Evolutionary conservation across 2,888 invertebrate genomes (phyloP).

Genomic region (Peribatodes rhomboidaria): DNA sequence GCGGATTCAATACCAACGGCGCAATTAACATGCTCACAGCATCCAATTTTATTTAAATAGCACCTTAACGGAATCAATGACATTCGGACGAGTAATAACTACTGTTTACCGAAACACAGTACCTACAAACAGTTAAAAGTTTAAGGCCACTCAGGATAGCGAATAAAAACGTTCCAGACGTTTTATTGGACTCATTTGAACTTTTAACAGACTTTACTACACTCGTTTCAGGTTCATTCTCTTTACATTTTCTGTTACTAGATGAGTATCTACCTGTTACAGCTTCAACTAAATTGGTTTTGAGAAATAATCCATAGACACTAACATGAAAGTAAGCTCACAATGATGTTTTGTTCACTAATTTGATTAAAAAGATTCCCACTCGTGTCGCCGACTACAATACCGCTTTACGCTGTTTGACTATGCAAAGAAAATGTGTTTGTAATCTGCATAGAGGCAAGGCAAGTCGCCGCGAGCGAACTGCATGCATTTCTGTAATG

Average conservation of each 20-base stretch:
- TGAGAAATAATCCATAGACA: not conserved
- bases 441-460: constrained; percentile 28
- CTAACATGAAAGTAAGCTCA: not conserved
- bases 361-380: not conserved
- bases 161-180: constrained; percentile 23
- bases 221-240: constrained; percentile 11
- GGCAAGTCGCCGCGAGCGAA: constrained; percentile 33
- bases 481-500: constrained; percentile 52
- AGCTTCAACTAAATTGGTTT: not conserved
- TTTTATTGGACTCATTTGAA: constrained; percentile 28
- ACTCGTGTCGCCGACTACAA: not conserved
- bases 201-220: constrained; percentile 15
- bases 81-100: constrained; percentile 18
- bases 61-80: constrained; percentile 25
- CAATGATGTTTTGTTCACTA: not conserved
- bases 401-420: constrained; percentile 6
- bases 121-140: constrained; percentile 21
- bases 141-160: constrained; percentile 24
- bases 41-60: constrained; percentile 43
- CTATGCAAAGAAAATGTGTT: constrained; percentile 26
- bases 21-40: constrained; percentile 55
- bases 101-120: constrained; percentile 27
- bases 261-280: not conserved
- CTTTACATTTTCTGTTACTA: constrained; percentile 1
- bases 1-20: constrained; percentile 56